Base-by-base conservation (phyloP, 1,140 invertebrate genomes). In the Triops longicaudatus region DNA sequence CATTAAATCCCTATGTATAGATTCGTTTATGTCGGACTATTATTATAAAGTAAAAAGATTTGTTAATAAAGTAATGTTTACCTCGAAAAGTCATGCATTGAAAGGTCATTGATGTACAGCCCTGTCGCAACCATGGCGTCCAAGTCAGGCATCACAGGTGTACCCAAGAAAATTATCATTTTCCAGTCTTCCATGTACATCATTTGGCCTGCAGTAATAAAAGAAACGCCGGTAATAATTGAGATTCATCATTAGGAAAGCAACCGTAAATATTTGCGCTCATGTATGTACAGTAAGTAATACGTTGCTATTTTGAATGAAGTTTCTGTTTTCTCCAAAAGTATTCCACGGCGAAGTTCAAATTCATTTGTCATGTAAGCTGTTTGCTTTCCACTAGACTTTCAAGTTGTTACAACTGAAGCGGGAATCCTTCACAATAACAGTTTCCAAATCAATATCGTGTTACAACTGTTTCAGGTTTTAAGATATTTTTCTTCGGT, bases 131-230 rank as follows among this genome's bases (percentile, higher is more conserved):
- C 93, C 80, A 98, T 88, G 0, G 92, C 91, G 73, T 94, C 92
- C 10, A 98, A 85, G 83, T 96, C 94, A 0, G 93, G 92, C 93
- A 98, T 96, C 78, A 98, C 93, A 0, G 97, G 97, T 0, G 95
- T 98, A 17, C 93, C 96, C 26, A 98, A 86, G 83, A 97, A 98
- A 88, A 98, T 93, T 85, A 98, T 96, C 90, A 95, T 93, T 79
- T 93, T 90, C 97, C 96, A 98, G 81, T 97, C 95, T 78, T 95
- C 92, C 93, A 98, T 97, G 83, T 95, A 97, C 81, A 98, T 92
- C 96, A 99, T 98, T 88, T 98, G 96, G 81, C 96, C 95, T 93
- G 81, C 81, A 86, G 17, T 14, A 17, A 63, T 0, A 22, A 63
- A 63, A 14, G 5, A 9, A 63, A 63, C 22, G 50, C 1, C 50